phyloP scores from a whole-genome alignment of 2,797 vertebrate genomes.

The Oreonectes daqikongensis region DNA sequence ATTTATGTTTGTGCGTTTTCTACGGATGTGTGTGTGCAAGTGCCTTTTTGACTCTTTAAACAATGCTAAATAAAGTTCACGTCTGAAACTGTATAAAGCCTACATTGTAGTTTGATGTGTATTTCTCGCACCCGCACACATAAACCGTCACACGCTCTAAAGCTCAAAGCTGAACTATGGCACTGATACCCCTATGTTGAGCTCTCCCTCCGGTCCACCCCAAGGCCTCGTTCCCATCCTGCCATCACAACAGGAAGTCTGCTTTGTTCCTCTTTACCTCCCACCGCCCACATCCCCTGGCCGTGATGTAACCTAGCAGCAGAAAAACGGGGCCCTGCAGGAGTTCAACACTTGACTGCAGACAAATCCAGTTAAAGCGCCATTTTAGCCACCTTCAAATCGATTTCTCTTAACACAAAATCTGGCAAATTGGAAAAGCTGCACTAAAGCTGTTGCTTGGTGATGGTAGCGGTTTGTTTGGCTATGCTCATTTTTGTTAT shows the following conservation, averaged over 20 bases:
- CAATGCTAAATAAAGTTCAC: conserved; percentile 28
- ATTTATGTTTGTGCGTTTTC: conserved; percentile 44
- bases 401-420: conserved; percentile 53
- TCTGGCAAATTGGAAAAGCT: conserved; percentile 50
- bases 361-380: conserved; percentile 69
- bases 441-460: conserved; percentile 44
- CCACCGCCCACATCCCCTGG: conserved; percentile 55
- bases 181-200: conserved; percentile 32
- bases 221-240: conserved; percentile 60
- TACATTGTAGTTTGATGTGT: background rate
- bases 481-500: conserved; percentile 23
- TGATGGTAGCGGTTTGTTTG: conserved; percentile 22
- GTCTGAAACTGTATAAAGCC: conserved; percentile 14
- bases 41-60: conserved; percentile 42
- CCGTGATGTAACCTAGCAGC: conserved; percentile 76
- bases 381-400: conserved; percentile 53
- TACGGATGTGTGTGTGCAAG: conserved; percentile 37
- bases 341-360: conserved; percentile 51
- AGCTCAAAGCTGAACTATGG: conserved; percentile 44
- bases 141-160: background rate
- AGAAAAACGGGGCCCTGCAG: conserved; percentile 61
- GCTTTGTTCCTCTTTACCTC: conserved; percentile 64
- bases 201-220: conserved; percentile 44
- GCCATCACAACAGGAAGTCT: conserved; percentile 71
- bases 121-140: background rate